Conservation (phyloP, 2,113 vertebrate species). For the Piaya cayana region DNA sequence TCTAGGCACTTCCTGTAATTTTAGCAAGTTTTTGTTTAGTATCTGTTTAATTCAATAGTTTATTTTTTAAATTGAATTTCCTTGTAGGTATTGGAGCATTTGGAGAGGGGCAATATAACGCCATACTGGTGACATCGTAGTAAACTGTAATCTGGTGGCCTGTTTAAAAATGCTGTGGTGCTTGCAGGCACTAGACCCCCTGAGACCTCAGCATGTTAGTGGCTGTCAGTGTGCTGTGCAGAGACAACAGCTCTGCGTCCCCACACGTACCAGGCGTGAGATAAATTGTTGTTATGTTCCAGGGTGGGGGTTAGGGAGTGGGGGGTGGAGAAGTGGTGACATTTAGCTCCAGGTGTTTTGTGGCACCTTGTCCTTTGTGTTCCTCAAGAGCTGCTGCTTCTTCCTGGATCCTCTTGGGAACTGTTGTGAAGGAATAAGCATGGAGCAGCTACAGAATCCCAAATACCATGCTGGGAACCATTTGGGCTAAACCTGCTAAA, state of each 20-base stretch:
- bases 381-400: background rate
- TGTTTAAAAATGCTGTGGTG: background rate
- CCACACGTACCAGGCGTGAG: background rate
- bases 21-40: background rate
- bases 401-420: background rate
- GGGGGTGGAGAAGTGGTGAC: background rate
- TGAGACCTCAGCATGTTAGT: background rate
- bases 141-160: background rate
- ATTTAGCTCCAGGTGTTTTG: background rate
- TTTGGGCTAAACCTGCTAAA: background rate
- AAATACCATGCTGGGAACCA: background rate
- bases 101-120: background rate
- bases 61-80: background rate
- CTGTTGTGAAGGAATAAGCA: background rate
- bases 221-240: background rate
- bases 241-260: background rate
- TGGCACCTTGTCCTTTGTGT: background rate
- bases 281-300: background rate
- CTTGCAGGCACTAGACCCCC: background rate
- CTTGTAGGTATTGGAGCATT: background rate
- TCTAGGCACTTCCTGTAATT: background rate
- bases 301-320: background rate
- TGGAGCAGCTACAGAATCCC: background rate
- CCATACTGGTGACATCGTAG: background rate
- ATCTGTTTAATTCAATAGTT: background rate